Conservation (phyloP, 2,113 vertebrate species). For the Serilophus lunatus region DNA sequence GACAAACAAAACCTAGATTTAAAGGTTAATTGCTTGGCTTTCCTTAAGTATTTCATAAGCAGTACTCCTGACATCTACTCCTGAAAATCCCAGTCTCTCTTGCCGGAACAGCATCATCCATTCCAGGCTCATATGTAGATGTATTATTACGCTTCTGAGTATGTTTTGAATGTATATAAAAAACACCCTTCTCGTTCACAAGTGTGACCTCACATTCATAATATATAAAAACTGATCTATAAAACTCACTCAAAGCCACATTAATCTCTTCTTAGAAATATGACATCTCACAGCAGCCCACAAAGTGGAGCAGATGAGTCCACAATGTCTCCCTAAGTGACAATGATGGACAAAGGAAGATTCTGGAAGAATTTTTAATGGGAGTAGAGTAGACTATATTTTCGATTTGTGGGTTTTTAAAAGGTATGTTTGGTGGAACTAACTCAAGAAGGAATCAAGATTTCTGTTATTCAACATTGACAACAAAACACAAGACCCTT, state of each 20-base stretch:
- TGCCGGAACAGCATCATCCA: background rate
- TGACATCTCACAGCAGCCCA: background rate
- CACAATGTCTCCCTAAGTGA: rapidly evolving
- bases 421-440: background rate
- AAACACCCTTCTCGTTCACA: background rate
- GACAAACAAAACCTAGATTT: background rate
- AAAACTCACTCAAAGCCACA: background rate
- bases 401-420: background rate
- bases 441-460: background rate
- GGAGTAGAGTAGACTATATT: background rate
- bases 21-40: background rate
- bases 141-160: background rate
- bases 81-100: background rate
- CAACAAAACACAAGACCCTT: background rate
- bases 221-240: background rate
- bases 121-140: background rate
- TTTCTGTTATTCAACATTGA: background rate
- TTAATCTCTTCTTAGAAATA: background rate
- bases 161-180: background rate
- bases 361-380: background rate
- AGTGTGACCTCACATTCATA: background rate
- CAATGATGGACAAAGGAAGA: background rate
- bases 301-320: background rate
- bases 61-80: background rate
- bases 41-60: background rate